These are phyloP conservation scores for Sinocyclocheilus rhinocerous DNA, from an alignment of 2,113 vertebrate genomes.

Conservation along the genomic window DNA sequence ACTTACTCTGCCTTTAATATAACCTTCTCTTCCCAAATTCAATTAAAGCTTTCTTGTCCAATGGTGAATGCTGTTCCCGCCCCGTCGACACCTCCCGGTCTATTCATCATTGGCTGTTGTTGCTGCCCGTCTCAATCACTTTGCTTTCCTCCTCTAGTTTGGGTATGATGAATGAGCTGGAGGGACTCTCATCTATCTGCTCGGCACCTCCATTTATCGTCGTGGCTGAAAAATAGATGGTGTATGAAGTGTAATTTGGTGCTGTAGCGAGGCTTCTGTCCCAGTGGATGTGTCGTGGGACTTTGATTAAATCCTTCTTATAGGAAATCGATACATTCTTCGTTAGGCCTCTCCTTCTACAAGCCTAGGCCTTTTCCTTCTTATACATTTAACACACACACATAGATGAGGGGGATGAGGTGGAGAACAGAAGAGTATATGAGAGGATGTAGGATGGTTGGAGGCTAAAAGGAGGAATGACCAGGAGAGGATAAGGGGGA, in stretches of 20 bases:
- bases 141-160: slow-evolving; percentile 67
- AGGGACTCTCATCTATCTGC: slow-evolving; percentile 73
- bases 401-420: background rate
- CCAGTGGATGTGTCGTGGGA: slow-evolving; percentile 70
- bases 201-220: slow-evolving; percentile 80
- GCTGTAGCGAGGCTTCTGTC: slow-evolving; percentile 67
- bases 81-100: background rate
- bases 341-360: slow-evolving; percentile 75
- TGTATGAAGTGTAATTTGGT: slow-evolving; percentile 77
- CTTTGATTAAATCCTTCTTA: slow-evolving; percentile 85
- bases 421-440: background rate
- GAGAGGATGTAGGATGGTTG: background rate
- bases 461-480: background rate
- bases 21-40: slow-evolving; percentile 17
- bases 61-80: slow-evolving; percentile 18
- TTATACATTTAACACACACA: slow-evolving; percentile 67
- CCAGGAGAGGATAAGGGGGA: background rate
- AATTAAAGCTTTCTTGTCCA: slow-evolving; percentile 21
- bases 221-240: slow-evolving; percentile 72
- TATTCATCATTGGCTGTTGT: slow-evolving; percentile 56
- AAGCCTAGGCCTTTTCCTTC: slow-evolving; percentile 49
- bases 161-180: slow-evolving; percentile 72
- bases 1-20: too few species aligned
- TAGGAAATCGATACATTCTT: slow-evolving; percentile 82
- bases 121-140: slow-evolving; percentile 59